Percentiles rank a stretch among this genome's conserved stretches.
These are phyloP conservation scores for Marisa cornuarietis DNA, from an alignment of 1,140 invertebrate species.

Conservation along the genomic window DNA sequence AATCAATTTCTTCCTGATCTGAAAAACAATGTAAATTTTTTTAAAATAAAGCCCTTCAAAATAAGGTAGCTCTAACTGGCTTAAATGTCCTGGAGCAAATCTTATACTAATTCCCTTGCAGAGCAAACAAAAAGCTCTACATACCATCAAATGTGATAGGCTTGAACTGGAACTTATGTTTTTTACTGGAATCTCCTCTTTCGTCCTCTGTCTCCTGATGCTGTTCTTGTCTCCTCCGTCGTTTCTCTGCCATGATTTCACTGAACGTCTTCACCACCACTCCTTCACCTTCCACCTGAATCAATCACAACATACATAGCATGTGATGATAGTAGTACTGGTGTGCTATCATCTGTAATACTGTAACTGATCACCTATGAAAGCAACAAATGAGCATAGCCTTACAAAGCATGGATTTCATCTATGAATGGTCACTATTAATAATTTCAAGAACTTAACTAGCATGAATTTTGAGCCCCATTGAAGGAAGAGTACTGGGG, in stretches of 20 bases:
- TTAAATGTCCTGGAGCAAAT: neutral
- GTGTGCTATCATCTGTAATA: too few relatives aligned
- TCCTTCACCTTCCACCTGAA: neutral
- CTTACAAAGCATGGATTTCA: too few relatives aligned
- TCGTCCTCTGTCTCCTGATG: conserved; percentile 6
- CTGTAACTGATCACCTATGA: too few relatives aligned
- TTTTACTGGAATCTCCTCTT: neutral
- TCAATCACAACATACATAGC: too few relatives aligned
- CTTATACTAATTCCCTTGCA: neutral
- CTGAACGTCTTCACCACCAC: conserved; percentile 44
- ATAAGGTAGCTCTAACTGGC: too few relatives aligned
- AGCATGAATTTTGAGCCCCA: too few relatives aligned
- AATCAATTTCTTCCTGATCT: neutral
- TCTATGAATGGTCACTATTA: too few relatives aligned
- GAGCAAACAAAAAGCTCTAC: conserved; percentile 14
- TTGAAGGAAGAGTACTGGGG: too few relatives aligned
- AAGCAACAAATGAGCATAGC: too few relatives aligned
- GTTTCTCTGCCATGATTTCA: conserved; percentile 52
- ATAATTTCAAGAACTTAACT: too few relatives aligned
- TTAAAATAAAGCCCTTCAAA: too few relatives aligned
- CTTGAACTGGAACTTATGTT: conserved; percentile 20
- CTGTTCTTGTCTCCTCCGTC: conserved; percentile 20
- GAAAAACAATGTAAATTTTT: neutral
- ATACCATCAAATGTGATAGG: conserved; percentile 29
- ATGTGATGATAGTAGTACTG: too few relatives aligned